Conservation (phyloP, 2,113 vertebrate species). For the Zeus faber region DNA sequence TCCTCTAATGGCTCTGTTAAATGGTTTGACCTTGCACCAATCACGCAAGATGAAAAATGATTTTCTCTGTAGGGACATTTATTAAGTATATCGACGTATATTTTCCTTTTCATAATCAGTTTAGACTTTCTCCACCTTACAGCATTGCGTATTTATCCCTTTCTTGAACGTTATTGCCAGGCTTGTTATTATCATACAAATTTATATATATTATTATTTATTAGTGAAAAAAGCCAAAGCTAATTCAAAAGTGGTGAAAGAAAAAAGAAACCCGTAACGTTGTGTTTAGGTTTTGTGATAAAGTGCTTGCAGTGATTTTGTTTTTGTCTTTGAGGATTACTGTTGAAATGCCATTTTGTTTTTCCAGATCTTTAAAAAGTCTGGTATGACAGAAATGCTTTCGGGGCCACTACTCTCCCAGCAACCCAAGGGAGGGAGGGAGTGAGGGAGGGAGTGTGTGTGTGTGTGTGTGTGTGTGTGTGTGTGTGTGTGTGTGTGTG, state of each 20-base stretch:
- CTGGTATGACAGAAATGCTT: conserved; percentile 40
- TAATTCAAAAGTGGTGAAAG: background rate
- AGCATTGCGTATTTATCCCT: no score
- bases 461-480: conserved; percentile 8
- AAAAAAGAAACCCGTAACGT: background rate
- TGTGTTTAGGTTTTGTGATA: background rate
- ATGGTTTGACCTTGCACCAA: no score
- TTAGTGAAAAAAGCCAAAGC: background rate
- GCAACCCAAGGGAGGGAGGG: background rate
- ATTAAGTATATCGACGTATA: no score
- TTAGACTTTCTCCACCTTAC: no score
- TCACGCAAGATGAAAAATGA: no score
- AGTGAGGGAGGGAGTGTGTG: conserved; percentile 5
- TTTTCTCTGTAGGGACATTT: no score
- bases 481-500: conserved; percentile 17
- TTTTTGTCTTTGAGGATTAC: conserved; percentile 15
- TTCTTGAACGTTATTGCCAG: no score
- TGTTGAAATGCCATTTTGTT: conserved; percentile 31
- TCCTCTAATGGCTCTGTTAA: no score
- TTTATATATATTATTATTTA: no score
- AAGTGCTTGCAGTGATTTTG: background rate
- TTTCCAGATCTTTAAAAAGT: conserved; percentile 37
- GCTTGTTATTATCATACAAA: no score
- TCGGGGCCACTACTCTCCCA: conserved; percentile 13
- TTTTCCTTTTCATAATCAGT: no score